Evolutionary conservation across 2,888 invertebrate species (phyloP), one percentile per base, ranked within the genome.

Genomic region (Luperina nickerlii): DNA sequence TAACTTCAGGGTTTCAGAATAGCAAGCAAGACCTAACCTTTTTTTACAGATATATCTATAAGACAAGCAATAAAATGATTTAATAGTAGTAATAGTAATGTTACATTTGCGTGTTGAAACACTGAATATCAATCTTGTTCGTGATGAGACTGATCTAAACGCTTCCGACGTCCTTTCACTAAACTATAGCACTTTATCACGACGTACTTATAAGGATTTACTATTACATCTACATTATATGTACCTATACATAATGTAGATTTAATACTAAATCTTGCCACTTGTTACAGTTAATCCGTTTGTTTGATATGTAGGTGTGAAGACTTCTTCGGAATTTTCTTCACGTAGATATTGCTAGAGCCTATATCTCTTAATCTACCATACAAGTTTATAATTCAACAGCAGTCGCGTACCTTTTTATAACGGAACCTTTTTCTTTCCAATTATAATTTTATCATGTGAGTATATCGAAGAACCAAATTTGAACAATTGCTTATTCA

Each of bases 91-190:
- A 74, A 77, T 77, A 45, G 32, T 60, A 67, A 62, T 69, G 63
- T 69, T 54, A 68, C 42, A 70, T 73, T 42, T 45, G 24, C 62
- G 65, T 81, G 73, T 79, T 76, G 79, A 72, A 76, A 87, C 45
- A 71, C 45, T 48, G 54, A 24, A 62, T 73, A 87, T 85, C 75
- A 67, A 85, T 85, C 77, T 76, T 70, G 13, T 48, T 4, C 20
- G n/a, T 48, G 67, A 74, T 62, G 70, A 78, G 73, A 48, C 45
- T 60, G 51, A 32, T 63, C 63, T 60, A 11, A 63, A 71, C 13
- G 54, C 48, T 57, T 84, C 65, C 42, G 60, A 79, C 38, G 62
- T 68, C 80, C 86, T 86, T 86, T 88, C 81, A 80, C 88, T 83
- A 66, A 83, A 76, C 65, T 66, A 13, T 20, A 70, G 11, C 48